Base-by-base conservation (phyloP, 2,113 vertebrate species). In the Actinemys pallida region DNA sequence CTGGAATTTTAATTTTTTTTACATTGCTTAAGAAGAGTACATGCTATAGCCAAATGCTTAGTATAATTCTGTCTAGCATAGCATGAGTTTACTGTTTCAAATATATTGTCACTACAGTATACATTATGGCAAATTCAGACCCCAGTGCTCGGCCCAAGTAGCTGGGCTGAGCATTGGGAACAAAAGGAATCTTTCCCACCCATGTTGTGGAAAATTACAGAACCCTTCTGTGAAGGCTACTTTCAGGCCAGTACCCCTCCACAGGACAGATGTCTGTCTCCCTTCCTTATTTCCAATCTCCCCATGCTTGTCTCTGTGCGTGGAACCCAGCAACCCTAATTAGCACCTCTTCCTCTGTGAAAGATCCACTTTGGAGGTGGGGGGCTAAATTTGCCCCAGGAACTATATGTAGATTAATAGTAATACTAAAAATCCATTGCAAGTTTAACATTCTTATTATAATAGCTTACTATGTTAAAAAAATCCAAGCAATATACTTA, bases 401-500 rank as follows among this genome's bases (percentile, higher is more conserved):
- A 65, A 35, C 62, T n/a, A 17, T 65, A 31, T 65, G 16, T 65
- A 31, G 56, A 25, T 65, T 35, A 65, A 65, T 35, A n/a, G 10
- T 12, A 59, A 22, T 42, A 72, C 42, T 93, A 75, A 16, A 95
- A 95, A 22, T 83, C 62, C 78, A 50, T 84, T 94, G 80, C 12
- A 65, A 86, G 86, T 89, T 88, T 92, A 95, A 86, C 25, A 65
- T 87, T 69, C 14, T 69, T 91, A 53, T 85, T 52, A 42, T 49
- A 92, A 80, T 88, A 72, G 59, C 75, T 50, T 96, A 89, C 65
- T 87, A 84, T 92, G 84, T 81, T 88, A 93, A 87, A 25, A 94
- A 80, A 85, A 79, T 95, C 87, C 83, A 94, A 95, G 88, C 52
- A 93, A 92, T 96, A 81, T 87, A 90, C 20, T 84, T 56, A 31